Percentiles rank a stretch among this genome's conserved stretches.
phyloP scores from a whole-genome alignment of 2,113 vertebrate genomes.

The Macrotis lagotis region DNA sequence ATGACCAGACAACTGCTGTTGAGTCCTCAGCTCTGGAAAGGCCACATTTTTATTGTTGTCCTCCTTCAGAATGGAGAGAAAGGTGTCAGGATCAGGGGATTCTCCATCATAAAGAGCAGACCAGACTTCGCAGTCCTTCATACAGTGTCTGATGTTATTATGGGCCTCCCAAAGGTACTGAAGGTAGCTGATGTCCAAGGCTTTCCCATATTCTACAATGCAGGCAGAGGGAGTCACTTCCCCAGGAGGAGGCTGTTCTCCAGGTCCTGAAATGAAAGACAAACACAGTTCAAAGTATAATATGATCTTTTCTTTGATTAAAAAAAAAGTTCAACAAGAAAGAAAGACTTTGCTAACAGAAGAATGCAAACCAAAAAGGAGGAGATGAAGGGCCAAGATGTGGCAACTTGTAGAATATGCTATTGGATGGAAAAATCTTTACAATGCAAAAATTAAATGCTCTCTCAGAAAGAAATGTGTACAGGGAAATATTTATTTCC shows the following conservation, averaged over 20 bases:
- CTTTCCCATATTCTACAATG: constrained; percentile 90
- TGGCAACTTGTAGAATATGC: not conserved
- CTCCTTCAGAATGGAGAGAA: constrained; percentile 84
- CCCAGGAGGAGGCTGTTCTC: constrained; percentile 41
- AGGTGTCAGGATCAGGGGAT: constrained; percentile 89
- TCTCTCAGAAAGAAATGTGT: not conserved
- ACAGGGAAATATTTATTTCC: not conserved
- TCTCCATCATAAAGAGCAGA: constrained; percentile 94
- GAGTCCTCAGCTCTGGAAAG: constrained; percentile 62
- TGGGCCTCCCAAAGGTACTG: constrained; percentile 96
- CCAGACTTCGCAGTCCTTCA: constrained; percentile 92
- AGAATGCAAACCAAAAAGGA: not conserved
- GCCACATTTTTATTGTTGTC: constrained; percentile 73
- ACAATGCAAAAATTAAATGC: not conserved
- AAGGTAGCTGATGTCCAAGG: constrained; percentile 95
- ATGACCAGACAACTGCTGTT: constrained; percentile 55
- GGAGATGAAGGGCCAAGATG: not conserved
- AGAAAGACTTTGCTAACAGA: not conserved
- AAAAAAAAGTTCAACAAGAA: not conserved
- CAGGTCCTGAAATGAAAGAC: constrained; percentile 76
- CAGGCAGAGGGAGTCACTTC: constrained; percentile 83
- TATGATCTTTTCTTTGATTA: fast-evolving
- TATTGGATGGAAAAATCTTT: not conserved
- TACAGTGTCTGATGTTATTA: constrained; percentile 88
- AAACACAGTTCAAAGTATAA: not conserved